Evolutionary conservation across 2,888 invertebrate genomes (phyloP).

Genomic region (Drosophila picticornis): DNA sequence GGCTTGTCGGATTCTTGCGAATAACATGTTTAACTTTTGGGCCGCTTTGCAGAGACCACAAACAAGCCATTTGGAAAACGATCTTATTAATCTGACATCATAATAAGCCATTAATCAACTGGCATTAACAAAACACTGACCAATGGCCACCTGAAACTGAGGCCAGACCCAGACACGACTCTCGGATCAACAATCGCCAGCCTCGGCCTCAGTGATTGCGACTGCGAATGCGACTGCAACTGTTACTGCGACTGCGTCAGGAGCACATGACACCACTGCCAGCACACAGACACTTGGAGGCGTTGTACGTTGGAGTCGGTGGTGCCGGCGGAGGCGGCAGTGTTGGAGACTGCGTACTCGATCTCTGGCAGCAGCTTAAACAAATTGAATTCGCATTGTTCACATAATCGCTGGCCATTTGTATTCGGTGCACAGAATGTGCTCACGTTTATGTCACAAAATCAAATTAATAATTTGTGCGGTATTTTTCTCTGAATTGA

Average conservation of each 20-base stretch:
- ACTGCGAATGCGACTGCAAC: conserved; percentile 1
- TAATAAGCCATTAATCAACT: conserved; percentile 84
- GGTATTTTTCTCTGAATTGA: conserved; percentile 55
- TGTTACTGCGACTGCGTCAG: conserved; percentile 35
- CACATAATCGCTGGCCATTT: conserved; percentile 69
- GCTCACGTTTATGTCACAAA: conserved; percentile 78
- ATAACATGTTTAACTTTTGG: conserved; percentile 49
- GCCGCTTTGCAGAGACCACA: conserved; percentile 44
- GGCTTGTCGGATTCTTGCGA: conserved; percentile 47
- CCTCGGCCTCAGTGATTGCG: conserved; percentile 18
- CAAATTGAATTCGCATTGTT: conserved; percentile 80
- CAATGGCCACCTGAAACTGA: conserved; percentile 63
- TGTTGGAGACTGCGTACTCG: conserved; percentile 36
- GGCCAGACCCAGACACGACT: conserved; percentile 55
- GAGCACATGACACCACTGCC: conserved; percentile 48
- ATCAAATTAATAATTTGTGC: conserved; percentile 60
- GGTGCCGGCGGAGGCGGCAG: background rate
- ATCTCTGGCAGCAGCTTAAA: conserved; percentile 63
- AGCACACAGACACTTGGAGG: conserved; percentile 6
- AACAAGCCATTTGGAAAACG: conserved; percentile 76
- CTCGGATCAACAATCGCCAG: conserved; percentile 58
- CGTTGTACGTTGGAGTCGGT: conserved; percentile 1
- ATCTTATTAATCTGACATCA: conserved; percentile 85
- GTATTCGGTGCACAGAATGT: conserved; percentile 63
- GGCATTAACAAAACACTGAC: conserved; percentile 78